A percentile compares a stretch with the other conserved stretches of the same genome.
These are phyloP conservation scores for Steinernema scapterisci DNA, from an alignment of 2,888 invertebrate species.

Conservation along the genomic window DNA sequence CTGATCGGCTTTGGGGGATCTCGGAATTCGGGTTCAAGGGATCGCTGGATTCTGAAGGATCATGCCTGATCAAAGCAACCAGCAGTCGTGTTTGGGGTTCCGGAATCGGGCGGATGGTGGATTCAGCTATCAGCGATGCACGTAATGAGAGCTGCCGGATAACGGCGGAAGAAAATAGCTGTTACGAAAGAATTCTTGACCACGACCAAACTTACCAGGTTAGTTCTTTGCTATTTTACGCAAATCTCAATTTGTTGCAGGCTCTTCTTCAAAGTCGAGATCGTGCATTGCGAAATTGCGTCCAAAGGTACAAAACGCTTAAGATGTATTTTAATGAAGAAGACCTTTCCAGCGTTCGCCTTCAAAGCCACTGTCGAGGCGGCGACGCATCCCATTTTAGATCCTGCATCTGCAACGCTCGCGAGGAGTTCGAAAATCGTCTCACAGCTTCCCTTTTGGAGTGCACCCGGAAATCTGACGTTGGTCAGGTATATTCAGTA, in stretches of 20 bases:
- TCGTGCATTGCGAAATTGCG: conserved; percentile 52
- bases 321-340: too few relatives aligned
- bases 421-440: conserved; percentile 54
- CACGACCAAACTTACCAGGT: conserved; percentile 53
- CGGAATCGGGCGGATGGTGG: conserved; percentile 54
- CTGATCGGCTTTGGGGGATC: conserved; percentile 60
- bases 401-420: conserved; percentile 56
- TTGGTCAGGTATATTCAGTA: conserved; percentile 43
- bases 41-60: conserved; percentile 49
- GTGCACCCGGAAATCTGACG: conserved; percentile 48
- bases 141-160: conserved; percentile 4
- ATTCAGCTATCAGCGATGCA: conserved; percentile 34
- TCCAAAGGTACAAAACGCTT: conserved; percentile 51
- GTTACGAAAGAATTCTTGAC: conserved; percentile 54
- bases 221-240: too few relatives aligned
- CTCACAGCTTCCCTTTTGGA: conserved; percentile 51
- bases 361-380: conserved; percentile 53
- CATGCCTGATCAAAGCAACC: conserved; percentile 48
- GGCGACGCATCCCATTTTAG: conserved; percentile 51
- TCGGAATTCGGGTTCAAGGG: conserved; percentile 48
- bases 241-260: too few relatives aligned
- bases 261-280: conserved; percentile 55
- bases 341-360: conserved; percentile 51
- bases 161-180: conserved; percentile 53
- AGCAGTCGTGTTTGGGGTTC: conserved; percentile 56